Evolutionary conservation across 1,140 invertebrate species (phyloP), one percentile per base, ranked within the genome.

Genomic region (Lutraria rhynchaena): DNA sequence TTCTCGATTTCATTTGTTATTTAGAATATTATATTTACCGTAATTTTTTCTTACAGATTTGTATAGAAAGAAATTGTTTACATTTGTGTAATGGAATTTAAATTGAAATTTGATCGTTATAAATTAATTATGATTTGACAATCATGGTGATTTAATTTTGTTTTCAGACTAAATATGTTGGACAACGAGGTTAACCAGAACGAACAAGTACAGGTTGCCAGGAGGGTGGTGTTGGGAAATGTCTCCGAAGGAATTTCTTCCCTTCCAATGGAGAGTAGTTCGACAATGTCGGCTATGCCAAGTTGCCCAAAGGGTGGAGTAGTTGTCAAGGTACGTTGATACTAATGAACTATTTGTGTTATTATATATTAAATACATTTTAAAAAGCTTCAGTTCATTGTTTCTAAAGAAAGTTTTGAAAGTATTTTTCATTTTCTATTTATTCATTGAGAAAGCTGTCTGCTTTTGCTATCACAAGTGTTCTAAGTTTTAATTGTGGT

Each of bases 111-210:
- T n/a, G n/a, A n/a, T n/a, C n/a, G n/a, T n/a, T n/a, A n/a, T n/a
- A n/a, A 55, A 73, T 19, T 33, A 53, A 22, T 31, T n/a, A 31
- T 24, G 27, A 19, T 58, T 0, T 37, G 19, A 33, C 3, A 7
- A 19, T 37, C 41, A 27, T 24, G n/a, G n/a, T n/a, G n/a, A n/a
- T n/a, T n/a, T n/a, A n/a, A n/a, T n/a, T n/a, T n/a, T n/a, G n/a
- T n/a, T 49, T 76, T 29, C 41, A 61, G 37, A 31, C 17, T 49
- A 49, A 61, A 61, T 22, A 78, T 78, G 76, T 70, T 80, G 76
- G 76, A 80, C 76, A 80, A 80, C 76, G 76, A 80, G 44, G 61
- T 77, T 22, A 80, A 80, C 76, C 35, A 70, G 65, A 80, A 80
- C 37, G 76, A 80, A 49, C 65, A 69, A 33, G 76, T 80, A 9